Conservation (phyloP, 2,113 vertebrate species). For the Zosterops borbonicus region DNA sequence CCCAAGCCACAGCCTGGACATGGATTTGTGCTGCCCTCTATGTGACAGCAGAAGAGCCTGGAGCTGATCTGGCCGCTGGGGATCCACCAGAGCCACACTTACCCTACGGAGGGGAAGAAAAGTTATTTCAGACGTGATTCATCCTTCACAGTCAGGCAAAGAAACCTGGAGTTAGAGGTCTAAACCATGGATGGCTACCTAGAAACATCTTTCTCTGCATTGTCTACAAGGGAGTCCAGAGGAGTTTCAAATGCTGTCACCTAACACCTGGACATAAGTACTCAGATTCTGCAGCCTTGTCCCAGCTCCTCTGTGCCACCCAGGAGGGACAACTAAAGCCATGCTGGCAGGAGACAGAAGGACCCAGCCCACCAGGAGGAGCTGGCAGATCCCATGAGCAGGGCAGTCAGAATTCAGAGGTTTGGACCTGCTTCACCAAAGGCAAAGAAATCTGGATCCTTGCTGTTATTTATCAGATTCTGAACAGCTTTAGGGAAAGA, state of each 20-base stretch:
- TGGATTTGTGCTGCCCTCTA: rapidly evolving
- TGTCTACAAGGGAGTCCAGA: background rate
- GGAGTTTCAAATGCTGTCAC: background rate
- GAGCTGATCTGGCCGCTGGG: background rate
- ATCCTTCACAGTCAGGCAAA: background rate
- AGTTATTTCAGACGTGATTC: background rate
- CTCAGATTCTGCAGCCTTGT: background rate
- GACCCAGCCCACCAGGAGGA: background rate
- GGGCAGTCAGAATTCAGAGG: background rate
- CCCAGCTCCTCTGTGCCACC: background rate
- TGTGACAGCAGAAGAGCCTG: background rate
- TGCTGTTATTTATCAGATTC: background rate
- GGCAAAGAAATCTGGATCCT: background rate
- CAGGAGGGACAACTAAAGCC: background rate
- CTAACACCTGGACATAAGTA: background rate
- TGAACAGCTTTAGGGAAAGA: background rate
- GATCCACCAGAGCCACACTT: background rate
- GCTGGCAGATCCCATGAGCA: background rate
- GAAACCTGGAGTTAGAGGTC: background rate
- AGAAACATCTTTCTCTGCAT: background rate
- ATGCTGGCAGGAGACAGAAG: rapidly evolving
- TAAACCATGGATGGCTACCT: background rate
- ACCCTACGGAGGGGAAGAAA: background rate
- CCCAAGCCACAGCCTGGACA: background rate
- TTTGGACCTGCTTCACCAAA: background rate